A percentile compares a stretch with the other conserved stretches of the same genome.
phyloP scores from a whole-genome alignment of 1,140 invertebrate species.

The Bathynomus jamesi region DNA sequence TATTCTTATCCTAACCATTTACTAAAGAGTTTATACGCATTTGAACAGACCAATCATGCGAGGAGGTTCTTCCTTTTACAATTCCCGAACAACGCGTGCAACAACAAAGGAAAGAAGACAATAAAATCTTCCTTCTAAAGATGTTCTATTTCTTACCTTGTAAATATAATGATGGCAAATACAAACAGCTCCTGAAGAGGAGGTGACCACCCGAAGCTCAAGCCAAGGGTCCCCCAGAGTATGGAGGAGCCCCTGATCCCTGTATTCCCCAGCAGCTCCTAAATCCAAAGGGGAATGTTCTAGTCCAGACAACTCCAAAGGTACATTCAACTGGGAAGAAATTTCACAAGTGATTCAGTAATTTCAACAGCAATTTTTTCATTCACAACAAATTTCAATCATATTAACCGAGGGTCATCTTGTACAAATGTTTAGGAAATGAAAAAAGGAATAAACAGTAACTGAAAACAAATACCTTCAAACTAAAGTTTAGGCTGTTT shows the following conservation, averaged over 20 bases:
- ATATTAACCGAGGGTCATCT: too few relatives aligned
- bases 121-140: too few relatives aligned
- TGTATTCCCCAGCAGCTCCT: slow-evolving; percentile 53
- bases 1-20: too few relatives aligned
- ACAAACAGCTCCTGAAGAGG: slow-evolving; percentile 63
- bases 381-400: not conserved
- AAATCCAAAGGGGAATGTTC: slow-evolving; percentile 48
- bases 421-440: too few relatives aligned
- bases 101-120: too few relatives aligned
- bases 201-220: slow-evolving; percentile 66
- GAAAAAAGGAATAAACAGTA: too few relatives aligned
- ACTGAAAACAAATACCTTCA: too few relatives aligned
- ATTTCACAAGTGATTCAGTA: slow-evolving; percentile 30
- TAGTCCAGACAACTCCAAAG: slow-evolving; percentile 65
- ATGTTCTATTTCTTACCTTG: slow-evolving; percentile 44
- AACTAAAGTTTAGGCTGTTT: too few relatives aligned
- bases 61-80: too few relatives aligned
- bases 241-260: slow-evolving; percentile 65
- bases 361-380: not conserved
- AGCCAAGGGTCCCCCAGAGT: slow-evolving; percentile 64
- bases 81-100: too few relatives aligned
- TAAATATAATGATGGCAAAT: slow-evolving; percentile 79
- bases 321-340: slow-evolving; percentile 64
- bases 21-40: too few relatives aligned
- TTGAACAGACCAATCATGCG: too few relatives aligned